Evolutionary conservation across 2,797 vertebrate species (phyloP), one percentile per base, ranked within the genome.

Genomic region (Hipposideros larvatus): DNA sequence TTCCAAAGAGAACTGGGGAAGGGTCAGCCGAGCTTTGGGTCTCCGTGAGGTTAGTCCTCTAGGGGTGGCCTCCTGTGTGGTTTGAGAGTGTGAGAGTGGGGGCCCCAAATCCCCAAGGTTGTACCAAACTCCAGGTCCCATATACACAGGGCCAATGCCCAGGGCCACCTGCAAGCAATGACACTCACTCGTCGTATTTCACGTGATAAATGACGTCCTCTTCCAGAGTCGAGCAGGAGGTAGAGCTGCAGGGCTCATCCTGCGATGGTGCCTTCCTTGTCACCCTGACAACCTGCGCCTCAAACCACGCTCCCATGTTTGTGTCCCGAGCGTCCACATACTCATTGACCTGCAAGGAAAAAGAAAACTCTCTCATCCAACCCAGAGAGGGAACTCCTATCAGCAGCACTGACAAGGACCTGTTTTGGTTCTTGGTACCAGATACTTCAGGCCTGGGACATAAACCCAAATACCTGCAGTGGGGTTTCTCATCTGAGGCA

Each of bases 221-320:
- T 95, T 99, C 97, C 0, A 85, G 96, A 8, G 98, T 34, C 0
- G 24, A 0, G 93, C 37, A 71, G 13, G 96, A 57, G 5, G 87
- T 68, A 1, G 97, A 98, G 65, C 95, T 95, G 74, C 68, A 96
- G 95, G 90, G 98, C 48, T 83, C 70, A 0, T 97, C 55, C 10
- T 3, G 61, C 1, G 92, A 37, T 0, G 1, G 82, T 1, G 91
- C 89, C 19, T 96, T 98, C 96, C 98, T 99, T 0, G 99, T 99
- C 57, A 99, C 99, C 0, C 99, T 99, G 19, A 99, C 97, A 1
- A 99, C 98, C 96, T 99, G 98, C 5, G 99, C 99, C 98, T 99
- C 99, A 92, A 99, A 99, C 99, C 99, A 99, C 0, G 99, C 99
- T 0, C 99, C 99, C 99, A 99, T 99, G 95, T 99, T 99, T 0